Conservation (phyloP, 2,797 vertebrate species). For the Gephyroberyx darwinii region DNA sequence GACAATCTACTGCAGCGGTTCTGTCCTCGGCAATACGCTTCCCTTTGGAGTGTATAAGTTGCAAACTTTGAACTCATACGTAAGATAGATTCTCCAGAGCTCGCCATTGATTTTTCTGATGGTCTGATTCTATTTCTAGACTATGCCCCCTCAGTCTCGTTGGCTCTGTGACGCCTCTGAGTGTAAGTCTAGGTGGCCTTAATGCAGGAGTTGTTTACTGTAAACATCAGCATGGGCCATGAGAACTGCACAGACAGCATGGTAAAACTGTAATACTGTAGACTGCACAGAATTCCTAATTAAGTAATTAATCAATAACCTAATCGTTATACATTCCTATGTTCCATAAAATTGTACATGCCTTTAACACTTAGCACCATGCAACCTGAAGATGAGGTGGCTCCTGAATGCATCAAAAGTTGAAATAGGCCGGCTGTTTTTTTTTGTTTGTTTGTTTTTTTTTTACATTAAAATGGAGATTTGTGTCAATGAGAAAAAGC, state of each 20-base stretch:
- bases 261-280: conserved; percentile 67
- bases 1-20: neutral
- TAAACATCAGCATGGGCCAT: conserved; percentile 68
- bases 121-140: conserved; percentile 40
- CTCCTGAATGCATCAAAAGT: conserved; percentile 68
- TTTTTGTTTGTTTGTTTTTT: conserved; percentile 1
- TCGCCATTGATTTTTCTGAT: conserved; percentile 46
- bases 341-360: conserved; percentile 81
- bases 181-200: conserved; percentile 59
- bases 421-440: conserved; percentile 60
- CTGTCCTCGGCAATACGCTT: conserved; percentile 11
- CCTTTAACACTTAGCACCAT: conserved; percentile 83
- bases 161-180: conserved; percentile 66
- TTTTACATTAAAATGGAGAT: conserved; percentile 59
- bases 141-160: conserved; percentile 33
- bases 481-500: conserved; percentile 40
- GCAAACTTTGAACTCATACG: conserved; percentile 15
- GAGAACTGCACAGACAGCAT: conserved; percentile 72
- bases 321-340: conserved; percentile 79
- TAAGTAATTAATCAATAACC: conserved; percentile 64
- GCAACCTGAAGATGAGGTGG: conserved; percentile 80
- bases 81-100: conserved; percentile 19
- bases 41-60: conserved; percentile 3
- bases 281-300: conserved; percentile 72
- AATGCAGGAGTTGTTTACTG: conserved; percentile 62